Evolutionary conservation across 2,888 invertebrate genomes (phyloP), one percentile per base, ranked within the genome.

Genomic region (Chrysolina oricalcia): DNA sequence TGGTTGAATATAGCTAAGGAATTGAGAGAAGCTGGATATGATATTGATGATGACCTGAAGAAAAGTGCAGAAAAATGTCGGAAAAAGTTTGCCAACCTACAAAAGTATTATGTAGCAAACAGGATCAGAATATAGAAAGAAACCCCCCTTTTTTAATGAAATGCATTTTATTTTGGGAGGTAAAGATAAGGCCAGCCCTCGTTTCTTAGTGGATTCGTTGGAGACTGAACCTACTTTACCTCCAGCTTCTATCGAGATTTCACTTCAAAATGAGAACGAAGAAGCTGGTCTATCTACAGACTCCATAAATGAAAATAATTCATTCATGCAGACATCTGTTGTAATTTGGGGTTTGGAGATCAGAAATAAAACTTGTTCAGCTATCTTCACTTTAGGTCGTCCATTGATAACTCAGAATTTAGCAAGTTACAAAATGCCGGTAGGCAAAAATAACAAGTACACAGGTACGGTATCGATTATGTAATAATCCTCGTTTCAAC

Each of bases 41-140:
- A 50, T 50, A 50, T 50, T n/a, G 50, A 17, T 50, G 50, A 50
- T n/a, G 50, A 50, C 15, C n/a, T 50, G 8, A 50, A 43, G 10
- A 43, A 43, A 43, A 50, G 50, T 50, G n/a, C 15, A 50, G 50
- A 50, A 50, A 50, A 50, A 50, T 50, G 50, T 50, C 50, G 50
- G 50, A 6, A 50, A 50, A 50, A 50, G 2, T 43, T 50, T 50
- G 15, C 50, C 15, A 50, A 50, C 50, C 17, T 50, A 50, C 50
- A 50, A n/a, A 50, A 50, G 50, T 13, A n/a, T 50, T 50, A 50
- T 15, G 17, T 50, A 50, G n/a, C 50, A 50, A 10, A 10, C 2
- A 17, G 1, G n/a, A 15, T 10, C 15, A 50, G n/a, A 6, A 50
- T 50, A 50, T n/a, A 50, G n/a, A 50, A 6, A 50, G 50, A n/a